Evolutionary conservation across 2,888 invertebrate genomes (phyloP).

Genomic region (Plagodis dolabraria): DNA sequence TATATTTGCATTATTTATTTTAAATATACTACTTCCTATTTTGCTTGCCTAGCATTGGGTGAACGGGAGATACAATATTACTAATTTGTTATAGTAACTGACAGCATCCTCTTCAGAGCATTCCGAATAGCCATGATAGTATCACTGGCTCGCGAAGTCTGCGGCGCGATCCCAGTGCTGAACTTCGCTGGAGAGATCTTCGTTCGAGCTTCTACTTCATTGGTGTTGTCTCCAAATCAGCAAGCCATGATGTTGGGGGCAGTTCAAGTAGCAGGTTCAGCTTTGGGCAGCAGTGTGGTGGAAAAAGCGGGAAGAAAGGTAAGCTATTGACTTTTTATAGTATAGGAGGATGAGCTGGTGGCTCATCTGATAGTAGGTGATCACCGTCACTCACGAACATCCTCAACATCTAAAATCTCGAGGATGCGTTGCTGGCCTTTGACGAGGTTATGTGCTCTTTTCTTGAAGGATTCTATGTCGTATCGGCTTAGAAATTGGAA

Average conservation of each 20-base stretch:
- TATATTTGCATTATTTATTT: no score
- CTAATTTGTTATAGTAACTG: slow-evolving; percentile 55
- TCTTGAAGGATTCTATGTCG: no score
- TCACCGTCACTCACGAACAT: no score
- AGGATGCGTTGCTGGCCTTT: no score
- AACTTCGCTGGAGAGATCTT: slow-evolving; percentile 78
- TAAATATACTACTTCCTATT: background rate
- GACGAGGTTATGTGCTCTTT: no score
- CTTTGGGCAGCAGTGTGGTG: slow-evolving; percentile 63
- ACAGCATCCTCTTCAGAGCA: slow-evolving; percentile 66
- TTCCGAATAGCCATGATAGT: slow-evolving; percentile 64
- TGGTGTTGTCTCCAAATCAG: slow-evolving; percentile 67
- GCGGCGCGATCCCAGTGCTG: slow-evolving; percentile 69
- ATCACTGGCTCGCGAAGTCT: slow-evolving; percentile 64
- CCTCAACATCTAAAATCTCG: no score
- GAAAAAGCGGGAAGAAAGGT: slow-evolving; percentile 75
- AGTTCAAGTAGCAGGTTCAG: slow-evolving; percentile 69
- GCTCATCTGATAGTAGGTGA: no score
- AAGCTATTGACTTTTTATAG: background rate
- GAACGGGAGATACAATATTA: background rate
- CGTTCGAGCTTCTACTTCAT: slow-evolving; percentile 51
- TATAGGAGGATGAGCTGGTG: background rate
- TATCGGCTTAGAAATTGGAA: no score
- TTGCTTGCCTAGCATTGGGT: background rate
- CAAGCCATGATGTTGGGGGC: slow-evolving; percentile 75